Percentiles rank a stretch among this genome's conserved stretches.
phyloP scores from a whole-genome alignment of 1,140 invertebrate species.

The Penaeus vannamei region DNA sequence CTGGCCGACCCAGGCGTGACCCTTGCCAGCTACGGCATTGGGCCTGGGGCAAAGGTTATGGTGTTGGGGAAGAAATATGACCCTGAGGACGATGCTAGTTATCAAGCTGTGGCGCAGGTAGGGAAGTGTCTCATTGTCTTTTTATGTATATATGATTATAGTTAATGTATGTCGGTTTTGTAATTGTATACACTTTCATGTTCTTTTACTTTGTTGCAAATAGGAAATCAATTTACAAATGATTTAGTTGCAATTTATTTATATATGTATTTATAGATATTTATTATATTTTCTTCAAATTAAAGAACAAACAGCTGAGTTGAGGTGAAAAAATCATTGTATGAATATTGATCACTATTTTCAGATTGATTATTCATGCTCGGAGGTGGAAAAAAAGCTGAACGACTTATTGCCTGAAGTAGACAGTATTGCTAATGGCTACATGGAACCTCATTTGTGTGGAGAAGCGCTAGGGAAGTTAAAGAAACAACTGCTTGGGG shows the following conservation, averaged over 20 bases:
- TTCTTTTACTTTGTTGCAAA: too few species aligned
- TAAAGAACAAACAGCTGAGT: too few species aligned
- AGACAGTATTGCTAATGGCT: slow-evolving; percentile 45
- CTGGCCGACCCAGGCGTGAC: slow-evolving; percentile 1
- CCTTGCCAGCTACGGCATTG: slow-evolving; percentile 22
- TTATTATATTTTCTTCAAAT: too few species aligned
- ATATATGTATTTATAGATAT: too few species aligned
- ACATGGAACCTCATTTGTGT: slow-evolving; percentile 43
- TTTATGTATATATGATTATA: too few species aligned
- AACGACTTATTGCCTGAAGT: slow-evolving; percentile 44
- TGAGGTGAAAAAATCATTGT: too few species aligned
- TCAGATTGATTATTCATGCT: slow-evolving; percentile 54
- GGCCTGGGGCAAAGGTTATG: slow-evolving; percentile 43
- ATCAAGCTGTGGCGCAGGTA: slow-evolving; percentile 43
- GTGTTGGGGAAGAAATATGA: slow-evolving; percentile 51
- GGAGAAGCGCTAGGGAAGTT: slow-evolving; percentile 42
- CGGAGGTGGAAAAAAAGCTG: slow-evolving; percentile 41
- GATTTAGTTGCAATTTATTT: too few species aligned
- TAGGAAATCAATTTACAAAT: too few species aligned
- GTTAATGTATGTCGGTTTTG: too few species aligned
- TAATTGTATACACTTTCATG: too few species aligned
- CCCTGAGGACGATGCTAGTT: slow-evolving; percentile 37
- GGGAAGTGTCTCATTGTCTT: background rate
- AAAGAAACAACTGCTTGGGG: slow-evolving; percentile 39
- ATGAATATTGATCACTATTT: background rate